Conservation (phyloP, 2,797 vertebrate species). For the Malurus leucopterus region DNA sequence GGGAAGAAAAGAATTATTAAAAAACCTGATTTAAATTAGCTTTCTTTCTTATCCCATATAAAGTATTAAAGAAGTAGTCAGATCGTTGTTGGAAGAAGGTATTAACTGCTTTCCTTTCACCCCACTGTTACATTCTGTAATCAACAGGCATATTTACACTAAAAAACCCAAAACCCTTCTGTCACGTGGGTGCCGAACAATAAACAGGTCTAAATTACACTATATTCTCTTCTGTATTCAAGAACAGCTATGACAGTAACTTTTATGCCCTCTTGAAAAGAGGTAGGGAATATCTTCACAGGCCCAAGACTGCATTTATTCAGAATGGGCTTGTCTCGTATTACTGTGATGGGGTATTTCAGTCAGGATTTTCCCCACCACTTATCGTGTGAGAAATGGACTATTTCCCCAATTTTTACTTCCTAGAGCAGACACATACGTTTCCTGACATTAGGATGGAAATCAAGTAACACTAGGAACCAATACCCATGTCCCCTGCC, state of each 20-base stretch:
- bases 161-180: background rate
- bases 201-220: background rate
- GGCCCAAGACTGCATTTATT: background rate
- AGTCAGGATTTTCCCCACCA: background rate
- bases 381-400: background rate
- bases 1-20: background rate
- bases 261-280: background rate
- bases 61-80: background rate
- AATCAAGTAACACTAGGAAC: background rate
- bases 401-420: background rate
- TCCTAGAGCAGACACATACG: background rate
- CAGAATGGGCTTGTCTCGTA: background rate
- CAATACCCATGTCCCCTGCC: background rate
- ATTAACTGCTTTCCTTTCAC: background rate
- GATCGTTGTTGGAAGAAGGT: background rate
- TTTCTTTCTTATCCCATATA: background rate
- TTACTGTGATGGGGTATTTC: accelerated
- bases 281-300: background rate
- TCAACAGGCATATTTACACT: background rate
- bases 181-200: background rate
- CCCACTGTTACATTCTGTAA: background rate
- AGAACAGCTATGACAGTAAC: background rate
- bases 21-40: background rate
- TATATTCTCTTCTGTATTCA: background rate
- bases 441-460: background rate